These are phyloP conservation scores for Cerastis leucographa DNA, from an alignment of 2,888 invertebrate genomes.

Conservation along the genomic window DNA sequence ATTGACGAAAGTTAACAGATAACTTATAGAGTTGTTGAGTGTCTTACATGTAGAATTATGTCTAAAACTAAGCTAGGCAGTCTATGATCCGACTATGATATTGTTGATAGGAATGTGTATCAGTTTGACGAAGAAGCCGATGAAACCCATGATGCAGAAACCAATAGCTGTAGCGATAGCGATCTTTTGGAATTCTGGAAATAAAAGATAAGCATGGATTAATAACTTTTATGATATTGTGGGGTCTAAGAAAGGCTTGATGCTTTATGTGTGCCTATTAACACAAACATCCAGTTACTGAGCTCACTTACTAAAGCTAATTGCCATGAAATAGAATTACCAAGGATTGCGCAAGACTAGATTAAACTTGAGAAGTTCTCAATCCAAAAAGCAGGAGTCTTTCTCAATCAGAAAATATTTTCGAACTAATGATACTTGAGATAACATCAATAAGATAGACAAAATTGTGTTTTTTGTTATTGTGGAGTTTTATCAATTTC, in stretches of 20 bases:
- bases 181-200: conserved; percentile 99
- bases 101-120: conserved; percentile 99
- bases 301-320: background rate
- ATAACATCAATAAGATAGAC: background rate
- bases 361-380: background rate
- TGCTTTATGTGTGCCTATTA: background rate
- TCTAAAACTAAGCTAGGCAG: conserved; percentile 72
- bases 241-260: no score
- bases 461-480: background rate
- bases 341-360: background rate
- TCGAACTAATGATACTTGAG: background rate
- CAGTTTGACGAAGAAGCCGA: conserved; percentile 99
- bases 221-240: no score
- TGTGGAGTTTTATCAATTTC: background rate
- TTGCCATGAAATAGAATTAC: background rate
- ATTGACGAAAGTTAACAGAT: conserved; percentile 80
- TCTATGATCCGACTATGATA: conserved; percentile 96
- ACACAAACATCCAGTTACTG: background rate
- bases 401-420: background rate
- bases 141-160: conserved; percentile 99
- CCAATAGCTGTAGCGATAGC: conserved; percentile 99
- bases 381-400: background rate
- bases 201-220: conserved; percentile 30
- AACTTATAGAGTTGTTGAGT: conserved; percentile 79
- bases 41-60: conserved; percentile 82